Percentiles rank a stretch among this genome's conserved stretches.
Conservation (phyloP, 1,140 invertebrate genomes). For the Diorhabda elongata region DNA sequence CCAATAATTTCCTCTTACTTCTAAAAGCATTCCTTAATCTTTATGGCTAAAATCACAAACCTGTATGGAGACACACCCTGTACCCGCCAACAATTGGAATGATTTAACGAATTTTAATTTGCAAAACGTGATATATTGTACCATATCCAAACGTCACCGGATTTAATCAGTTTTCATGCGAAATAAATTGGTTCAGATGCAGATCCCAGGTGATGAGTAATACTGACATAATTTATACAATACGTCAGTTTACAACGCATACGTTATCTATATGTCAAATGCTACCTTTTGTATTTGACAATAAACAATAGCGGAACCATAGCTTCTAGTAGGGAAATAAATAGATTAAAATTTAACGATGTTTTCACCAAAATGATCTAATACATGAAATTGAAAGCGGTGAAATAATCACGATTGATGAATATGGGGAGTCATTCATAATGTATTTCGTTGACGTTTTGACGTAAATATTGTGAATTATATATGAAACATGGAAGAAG, state of each 20-base stretch:
- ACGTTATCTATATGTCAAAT: constrained; percentile 33
- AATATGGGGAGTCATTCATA: background rate
- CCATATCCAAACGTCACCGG: background rate
- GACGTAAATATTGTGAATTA: background rate
- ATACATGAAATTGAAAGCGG: background rate
- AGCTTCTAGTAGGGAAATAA: background rate
- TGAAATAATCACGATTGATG: background rate
- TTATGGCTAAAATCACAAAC: too few species aligned
- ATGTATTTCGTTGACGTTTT: background rate
- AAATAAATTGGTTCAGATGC: constrained; percentile 21
- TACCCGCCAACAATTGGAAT: background rate
- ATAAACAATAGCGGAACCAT: constrained; percentile 36
- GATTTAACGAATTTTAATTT: constrained; percentile 3
- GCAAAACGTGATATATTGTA: background rate
- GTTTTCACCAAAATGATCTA: background rate
- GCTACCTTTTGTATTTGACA: constrained; percentile 38
- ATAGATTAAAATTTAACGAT: background rate
- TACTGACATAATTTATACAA: constrained; percentile 34
- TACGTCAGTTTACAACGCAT: constrained; percentile 27
- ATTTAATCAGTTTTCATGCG: constrained; percentile 9
- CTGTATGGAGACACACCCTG: too few species aligned
- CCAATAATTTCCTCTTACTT: too few species aligned
- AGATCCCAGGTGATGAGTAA: constrained; percentile 33
- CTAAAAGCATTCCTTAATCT: too few species aligned
- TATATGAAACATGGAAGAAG: background rate